These are phyloP conservation scores for Hydrolagus affinis DNA, from an alignment of 2,113 vertebrate genomes.

Conservation along the genomic window DNA sequence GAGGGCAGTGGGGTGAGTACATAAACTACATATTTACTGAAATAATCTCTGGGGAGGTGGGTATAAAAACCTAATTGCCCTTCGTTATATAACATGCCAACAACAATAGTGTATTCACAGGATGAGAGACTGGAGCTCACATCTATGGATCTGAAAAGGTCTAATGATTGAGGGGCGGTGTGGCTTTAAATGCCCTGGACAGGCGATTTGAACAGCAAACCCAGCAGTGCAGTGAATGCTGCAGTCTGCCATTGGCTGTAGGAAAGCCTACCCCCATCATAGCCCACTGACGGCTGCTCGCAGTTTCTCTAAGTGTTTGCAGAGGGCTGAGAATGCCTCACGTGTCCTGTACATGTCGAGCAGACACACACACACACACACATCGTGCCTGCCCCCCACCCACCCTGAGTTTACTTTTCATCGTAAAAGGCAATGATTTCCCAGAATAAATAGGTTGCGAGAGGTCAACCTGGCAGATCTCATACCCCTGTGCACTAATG, in stretches of 20 bases:
- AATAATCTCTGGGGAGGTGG: conserved; percentile 15
- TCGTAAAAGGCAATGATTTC: background rate
- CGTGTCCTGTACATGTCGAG: background rate
- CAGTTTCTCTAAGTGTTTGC: conserved; percentile 8
- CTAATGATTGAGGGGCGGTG: background rate
- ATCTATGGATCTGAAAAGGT: background rate
- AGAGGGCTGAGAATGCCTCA: background rate
- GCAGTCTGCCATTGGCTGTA: background rate
- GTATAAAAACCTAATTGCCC: background rate
- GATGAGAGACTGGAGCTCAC: background rate
- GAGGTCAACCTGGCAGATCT: background rate
- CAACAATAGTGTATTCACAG: background rate
- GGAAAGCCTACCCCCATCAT: background rate
- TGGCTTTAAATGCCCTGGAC: background rate
- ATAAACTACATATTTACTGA: background rate
- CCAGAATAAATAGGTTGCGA: background rate
- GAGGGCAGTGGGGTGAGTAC: background rate
- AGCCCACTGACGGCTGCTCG: background rate
- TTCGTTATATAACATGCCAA: background rate
- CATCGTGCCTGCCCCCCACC: background rate
- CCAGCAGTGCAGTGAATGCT: background rate
- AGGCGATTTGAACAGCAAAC: background rate
- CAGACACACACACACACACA: background rate
- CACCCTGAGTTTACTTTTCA: conserved; percentile 4
- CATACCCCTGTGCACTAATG: background rate